Base-by-base conservation (phyloP, 2,113 vertebrate genomes). In the Felis chaus region DNA sequence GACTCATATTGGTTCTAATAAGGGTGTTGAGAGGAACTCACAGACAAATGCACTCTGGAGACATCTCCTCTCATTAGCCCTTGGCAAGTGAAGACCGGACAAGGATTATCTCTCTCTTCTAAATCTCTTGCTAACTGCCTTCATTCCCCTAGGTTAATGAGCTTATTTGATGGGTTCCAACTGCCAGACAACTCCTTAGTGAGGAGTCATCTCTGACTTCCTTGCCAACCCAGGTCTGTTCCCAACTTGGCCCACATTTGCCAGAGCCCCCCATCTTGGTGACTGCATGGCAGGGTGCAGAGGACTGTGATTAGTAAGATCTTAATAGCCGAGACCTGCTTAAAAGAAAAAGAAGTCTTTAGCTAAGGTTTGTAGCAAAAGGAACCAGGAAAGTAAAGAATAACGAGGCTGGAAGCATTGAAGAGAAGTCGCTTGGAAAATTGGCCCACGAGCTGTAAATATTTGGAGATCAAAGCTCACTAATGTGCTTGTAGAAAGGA, bases 11-110 rank as follows among this genome's bases (percentile, higher is more conserved):
- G 90, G 50, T 96, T 88, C 94, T 97, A 90, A 94, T 90, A 91
- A 97, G 95, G 65, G 33, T 93, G 33, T 80, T 57, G 94, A 96
- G 96, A 96, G 89, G n/a, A 96, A 53, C 90, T 84, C 39, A 41
- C 73, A 96, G 80, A 66, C 65, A 97, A 98, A 88, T 48, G 85
- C 83, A 73, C 96, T 89, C 65, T 33, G 7, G 97, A 97, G 97
- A 96, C 13, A 27, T 31, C 45, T 57, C 79, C 78, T 94, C 94
- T 96, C 98, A 94, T 98, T 97, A 98, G 94, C 90, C 97, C 76
- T 97, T 97, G 97, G 97, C 97, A 97, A 90, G 48, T 25, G 61
- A 71, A 86, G 88, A 87, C 95, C 94, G 97, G 98, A 96, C 92
- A 81, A 71, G 27, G 57, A 84, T 97, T 88, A 27, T 7, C 13